Evolutionary conservation across 2,113 vertebrate species (phyloP).

Genomic region (Talpa occidentalis): DNA sequence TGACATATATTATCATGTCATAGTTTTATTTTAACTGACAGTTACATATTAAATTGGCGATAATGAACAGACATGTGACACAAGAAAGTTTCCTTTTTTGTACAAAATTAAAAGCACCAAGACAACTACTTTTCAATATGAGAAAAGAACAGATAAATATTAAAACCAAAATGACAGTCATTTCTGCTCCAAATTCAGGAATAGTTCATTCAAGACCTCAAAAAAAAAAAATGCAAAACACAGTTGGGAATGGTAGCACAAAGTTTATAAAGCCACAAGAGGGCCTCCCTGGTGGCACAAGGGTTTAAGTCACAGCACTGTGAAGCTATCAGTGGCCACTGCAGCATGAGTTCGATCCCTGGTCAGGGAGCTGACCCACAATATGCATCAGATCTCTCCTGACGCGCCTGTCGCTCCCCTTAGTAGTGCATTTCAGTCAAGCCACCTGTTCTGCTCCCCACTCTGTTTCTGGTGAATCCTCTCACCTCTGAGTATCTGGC

Average conservation of each 20-base stretch:
- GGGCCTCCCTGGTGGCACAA: too few relatives aligned
- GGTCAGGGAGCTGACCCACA: too few relatives aligned
- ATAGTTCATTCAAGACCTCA: not conserved
- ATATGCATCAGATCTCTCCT: too few relatives aligned
- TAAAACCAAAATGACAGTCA: not conserved
- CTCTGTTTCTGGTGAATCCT: too few relatives aligned
- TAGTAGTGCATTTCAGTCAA: too few relatives aligned
- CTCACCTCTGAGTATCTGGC: too few relatives aligned
- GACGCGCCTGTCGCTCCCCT: too few relatives aligned
- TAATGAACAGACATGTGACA: not conserved
- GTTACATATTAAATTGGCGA: not conserved
- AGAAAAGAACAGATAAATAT: not conserved
- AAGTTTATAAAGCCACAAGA: constrained; percentile 1
- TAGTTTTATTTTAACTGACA: not conserved
- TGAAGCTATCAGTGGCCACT: too few relatives aligned
- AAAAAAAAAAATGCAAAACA: not conserved
- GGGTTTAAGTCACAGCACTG: too few relatives aligned
- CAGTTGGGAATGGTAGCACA: not conserved
- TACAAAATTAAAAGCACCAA: not conserved
- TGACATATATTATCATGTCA: not conserved
- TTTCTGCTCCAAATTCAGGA: not conserved
- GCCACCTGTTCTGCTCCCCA: too few relatives aligned
- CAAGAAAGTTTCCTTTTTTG: not conserved
- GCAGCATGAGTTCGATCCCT: too few relatives aligned
- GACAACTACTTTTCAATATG: not conserved